Conservation (phyloP, 2,113 vertebrate genomes). For the Aythya baeri region DNA sequence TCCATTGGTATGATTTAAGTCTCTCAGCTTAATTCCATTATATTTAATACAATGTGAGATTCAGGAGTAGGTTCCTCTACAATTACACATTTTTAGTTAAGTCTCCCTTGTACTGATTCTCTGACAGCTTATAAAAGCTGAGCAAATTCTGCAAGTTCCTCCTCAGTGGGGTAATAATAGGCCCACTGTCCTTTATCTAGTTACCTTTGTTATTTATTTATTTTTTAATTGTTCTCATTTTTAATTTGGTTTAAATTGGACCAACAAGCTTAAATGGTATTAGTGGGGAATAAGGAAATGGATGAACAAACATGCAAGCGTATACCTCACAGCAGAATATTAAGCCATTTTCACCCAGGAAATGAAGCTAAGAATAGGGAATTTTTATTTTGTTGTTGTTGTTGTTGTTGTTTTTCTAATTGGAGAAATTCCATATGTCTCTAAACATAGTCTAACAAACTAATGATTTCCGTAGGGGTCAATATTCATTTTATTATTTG, state of each 20-base stretch:
- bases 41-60: background rate
- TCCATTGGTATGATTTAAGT: background rate
- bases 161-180: background rate
- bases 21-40: background rate
- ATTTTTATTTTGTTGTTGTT: background rate
- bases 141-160: background rate
- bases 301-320: background rate
- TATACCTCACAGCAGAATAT: background rate
- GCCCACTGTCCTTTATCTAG: background rate
- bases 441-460: background rate
- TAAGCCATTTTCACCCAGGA: background rate
- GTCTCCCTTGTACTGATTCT: background rate
- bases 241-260: background rate
- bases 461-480: background rate
- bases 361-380: background rate
- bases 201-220: background rate
- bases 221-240: background rate
- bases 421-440: background rate
- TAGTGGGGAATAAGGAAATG: background rate
- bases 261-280: background rate
- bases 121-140: background rate
- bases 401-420: background rate
- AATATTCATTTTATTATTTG: constrained; percentile 24
- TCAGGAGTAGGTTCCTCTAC: background rate
- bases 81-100: background rate